phyloP scores from a whole-genome alignment of 2,797 vertebrate species.

The Lepus townsendii region DNA sequence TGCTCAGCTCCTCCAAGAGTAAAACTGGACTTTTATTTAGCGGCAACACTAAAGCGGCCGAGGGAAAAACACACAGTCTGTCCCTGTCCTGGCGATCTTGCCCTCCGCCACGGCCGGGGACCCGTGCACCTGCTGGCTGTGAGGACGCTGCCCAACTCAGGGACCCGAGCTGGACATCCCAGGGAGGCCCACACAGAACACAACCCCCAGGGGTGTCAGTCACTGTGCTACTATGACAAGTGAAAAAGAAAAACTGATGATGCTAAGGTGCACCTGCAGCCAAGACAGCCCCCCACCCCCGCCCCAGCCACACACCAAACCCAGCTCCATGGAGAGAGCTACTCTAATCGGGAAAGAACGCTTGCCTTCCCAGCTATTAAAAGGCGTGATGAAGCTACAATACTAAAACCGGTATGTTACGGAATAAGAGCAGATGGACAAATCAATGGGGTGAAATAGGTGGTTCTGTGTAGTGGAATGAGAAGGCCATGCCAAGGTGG shows the following conservation, averaged over 20 bases:
- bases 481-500: too few species aligned
- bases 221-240: not conserved
- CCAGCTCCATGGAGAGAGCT: not conserved
- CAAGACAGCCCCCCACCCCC: not conserved
- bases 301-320: not conserved
- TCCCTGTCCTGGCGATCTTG: conserved; percentile 12
- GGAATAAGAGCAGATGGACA: not conserved
- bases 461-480: not conserved
- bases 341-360: not conserved
- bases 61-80: conserved; percentile 80
- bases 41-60: conserved; percentile 84
- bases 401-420: conserved; percentile 78
- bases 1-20: conserved; percentile 87
- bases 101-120: too few species aligned
- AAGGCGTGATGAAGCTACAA: conserved; percentile 76
- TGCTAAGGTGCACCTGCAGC: not conserved
- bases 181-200: accelerated
- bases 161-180: not conserved
- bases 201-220: not conserved
- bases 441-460: conserved; percentile 44
- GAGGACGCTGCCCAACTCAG: not conserved
- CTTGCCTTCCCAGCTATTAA: conserved; percentile 26
- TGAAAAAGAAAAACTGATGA: not conserved
- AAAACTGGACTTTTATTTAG: conserved; percentile 92
- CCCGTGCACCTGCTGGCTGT: too few species aligned